Percentiles rank a stretch among this genome's conserved stretches.
Conservation (phyloP, 1,140 invertebrate species). For the Drosophila navojoa region DNA sequence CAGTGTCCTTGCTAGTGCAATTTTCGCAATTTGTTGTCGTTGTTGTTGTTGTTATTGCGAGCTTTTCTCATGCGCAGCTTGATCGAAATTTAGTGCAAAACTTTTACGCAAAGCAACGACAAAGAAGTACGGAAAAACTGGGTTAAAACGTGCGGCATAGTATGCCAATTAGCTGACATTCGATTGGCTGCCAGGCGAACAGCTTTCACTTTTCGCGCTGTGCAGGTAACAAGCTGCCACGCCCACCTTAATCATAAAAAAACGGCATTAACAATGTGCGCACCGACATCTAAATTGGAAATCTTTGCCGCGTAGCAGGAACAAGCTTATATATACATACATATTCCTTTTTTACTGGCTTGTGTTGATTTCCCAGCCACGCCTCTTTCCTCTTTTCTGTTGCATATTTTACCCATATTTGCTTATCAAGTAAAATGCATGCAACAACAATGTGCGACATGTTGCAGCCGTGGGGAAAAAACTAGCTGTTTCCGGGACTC, state of each 20-base stretch:
- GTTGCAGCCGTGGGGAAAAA: constrained; percentile 68
- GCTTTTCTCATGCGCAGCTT: constrained; percentile 44
- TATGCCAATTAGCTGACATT: constrained; percentile 71
- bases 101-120: not conserved
- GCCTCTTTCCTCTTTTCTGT: not conserved
- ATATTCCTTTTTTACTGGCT: constrained; percentile 45
- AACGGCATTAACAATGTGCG: constrained; percentile 48
- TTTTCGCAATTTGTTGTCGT: constrained; percentile 43
- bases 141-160: constrained; percentile 51
- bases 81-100: constrained; percentile 62
- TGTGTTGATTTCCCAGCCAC: constrained; percentile 68
- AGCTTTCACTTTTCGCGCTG: not conserved
- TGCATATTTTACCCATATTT: constrained; percentile 56
- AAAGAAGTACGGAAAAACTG: constrained; percentile 20
- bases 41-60: constrained; percentile 9
- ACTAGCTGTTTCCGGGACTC: constrained; percentile 75
- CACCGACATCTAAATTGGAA: constrained; percentile 74
- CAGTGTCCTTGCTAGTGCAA: constrained; percentile 64
- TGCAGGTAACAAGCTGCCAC: constrained; percentile 21
- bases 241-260: constrained; percentile 58
- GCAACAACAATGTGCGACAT: constrained; percentile 54
- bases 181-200: constrained; percentile 54
- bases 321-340: constrained; percentile 61
- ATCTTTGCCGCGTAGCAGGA: constrained; percentile 74
- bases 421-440: constrained; percentile 74